Evolutionary conservation across 2,113 vertebrate genomes (phyloP), one percentile per base, ranked within the genome.

Genomic region (Falcunculus frontatus): DNA sequence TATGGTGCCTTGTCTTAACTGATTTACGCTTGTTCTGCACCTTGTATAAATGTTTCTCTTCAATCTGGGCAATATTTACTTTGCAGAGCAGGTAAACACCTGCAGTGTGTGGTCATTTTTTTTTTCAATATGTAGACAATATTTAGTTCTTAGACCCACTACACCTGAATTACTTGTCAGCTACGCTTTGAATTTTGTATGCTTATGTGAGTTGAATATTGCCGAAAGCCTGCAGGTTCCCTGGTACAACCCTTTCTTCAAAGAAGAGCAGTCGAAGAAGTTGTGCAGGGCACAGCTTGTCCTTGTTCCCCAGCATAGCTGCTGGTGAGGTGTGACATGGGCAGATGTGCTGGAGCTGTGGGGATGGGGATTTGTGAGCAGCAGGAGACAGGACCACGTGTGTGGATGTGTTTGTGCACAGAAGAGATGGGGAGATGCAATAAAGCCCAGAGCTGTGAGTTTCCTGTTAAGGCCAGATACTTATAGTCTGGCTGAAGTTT

Each of bases 361-460:
- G 42, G 39, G 19, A 5, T 8, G 18, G 10, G 52, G 47, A 3
- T 4, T 10, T 4, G 47, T 37, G 65, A 82, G 60, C 22, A 85
- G 64, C 35, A 26, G 65, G 13, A 55, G 44, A 5, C 3, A 3
- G 57, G 39, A 17, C 16, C 15, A 2, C 0, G 11, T 3, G 5
- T 22, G 2, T 14, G 2, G 10, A 2, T 37, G 41, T 49, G 67
- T 55, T 27, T 25, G 37, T 52, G 60, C 37, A 6, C 2, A 0
- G 16, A 55, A 29, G 53, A 52, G 52, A 16, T 16, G 39, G 18
- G 39, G 35, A 42, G 33, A 3, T 30, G 37, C 55, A 13, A 0
- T 37, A 37, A 64, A 60, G 55, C 19, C 33, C 39, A 9, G 41
- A 29, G 5, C 0, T 39, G 18, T 12, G 49, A 25, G 32, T 22